Conservation (phyloP, 2,797 vertebrate species). For the Anolis apletophallus region DNA sequence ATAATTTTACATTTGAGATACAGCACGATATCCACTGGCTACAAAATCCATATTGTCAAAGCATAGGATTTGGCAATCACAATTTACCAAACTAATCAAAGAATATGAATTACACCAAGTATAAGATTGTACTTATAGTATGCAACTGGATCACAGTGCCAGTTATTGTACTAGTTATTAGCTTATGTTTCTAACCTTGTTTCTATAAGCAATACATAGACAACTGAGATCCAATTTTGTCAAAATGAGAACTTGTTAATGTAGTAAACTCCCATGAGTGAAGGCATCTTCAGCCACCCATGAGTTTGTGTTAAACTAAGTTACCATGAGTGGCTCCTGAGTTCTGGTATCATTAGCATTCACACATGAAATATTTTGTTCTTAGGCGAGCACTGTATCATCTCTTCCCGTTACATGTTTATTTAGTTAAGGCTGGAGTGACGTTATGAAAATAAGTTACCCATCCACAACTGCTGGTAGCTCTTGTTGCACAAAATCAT, state of each 20-base stretch:
- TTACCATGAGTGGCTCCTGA: not conserved
- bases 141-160: no score
- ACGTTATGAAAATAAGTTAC: constrained; percentile 64
- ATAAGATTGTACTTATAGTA: not conserved
- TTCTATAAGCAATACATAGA: not conserved
- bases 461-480: constrained; percentile 80
- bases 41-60: not conserved
- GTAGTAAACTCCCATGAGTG: not conserved
- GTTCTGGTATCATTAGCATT: not conserved
- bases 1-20: not conserved
- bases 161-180: not conserved
- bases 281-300: not conserved
- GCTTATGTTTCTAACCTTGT: not conserved
- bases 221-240: not conserved
- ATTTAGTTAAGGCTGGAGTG: not conserved
- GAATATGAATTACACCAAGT: not conserved
- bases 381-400: constrained; percentile 59
- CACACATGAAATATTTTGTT: constrained; percentile 19
- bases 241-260: not conserved
- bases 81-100: not conserved
- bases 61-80: not conserved
- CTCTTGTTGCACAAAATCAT: constrained; percentile 82
- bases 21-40: not conserved
- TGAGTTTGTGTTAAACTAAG: not conserved
- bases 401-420: constrained; percentile 40